Evolutionary conservation across 2,113 vertebrate genomes (phyloP).

Genomic region (Tylochromis polylepis): DNA sequence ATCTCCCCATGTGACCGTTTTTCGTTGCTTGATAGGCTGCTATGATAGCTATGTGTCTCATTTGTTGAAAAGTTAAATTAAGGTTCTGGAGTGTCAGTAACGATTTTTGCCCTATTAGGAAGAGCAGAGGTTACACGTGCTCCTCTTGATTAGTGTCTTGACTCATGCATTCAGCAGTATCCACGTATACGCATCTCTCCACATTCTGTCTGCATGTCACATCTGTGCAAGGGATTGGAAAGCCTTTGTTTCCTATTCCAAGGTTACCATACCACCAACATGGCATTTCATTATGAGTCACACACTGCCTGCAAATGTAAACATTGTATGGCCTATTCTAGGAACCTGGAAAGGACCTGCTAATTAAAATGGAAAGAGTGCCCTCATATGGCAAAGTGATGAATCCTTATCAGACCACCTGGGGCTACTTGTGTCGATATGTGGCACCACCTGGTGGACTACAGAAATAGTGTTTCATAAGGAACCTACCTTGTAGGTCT

Average conservation of each 20-base stretch:
- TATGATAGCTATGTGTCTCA: conserved; percentile 22
- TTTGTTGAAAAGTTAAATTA: conserved; percentile 62
- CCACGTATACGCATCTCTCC: background rate
- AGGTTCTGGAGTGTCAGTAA: conserved; percentile 40
- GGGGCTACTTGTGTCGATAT: background rate
- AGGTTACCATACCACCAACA: background rate
- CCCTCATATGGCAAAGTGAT: conserved; percentile 29
- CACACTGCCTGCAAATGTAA: background rate
- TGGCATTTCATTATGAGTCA: background rate
- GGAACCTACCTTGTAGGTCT: background rate
- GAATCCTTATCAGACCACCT: background rate
- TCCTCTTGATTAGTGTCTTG: background rate
- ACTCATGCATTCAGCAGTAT: background rate
- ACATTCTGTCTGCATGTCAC: background rate
- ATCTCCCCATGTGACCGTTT: background rate
- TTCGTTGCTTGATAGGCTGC: background rate
- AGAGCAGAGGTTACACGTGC: background rate
- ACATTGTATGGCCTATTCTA: background rate
- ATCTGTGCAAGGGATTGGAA: background rate
- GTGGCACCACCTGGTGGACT: conserved; percentile 63
- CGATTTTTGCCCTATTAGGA: conserved; percentile 28
- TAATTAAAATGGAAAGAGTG: conserved; percentile 19
- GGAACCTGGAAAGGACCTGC: background rate
- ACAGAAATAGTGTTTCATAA: background rate
- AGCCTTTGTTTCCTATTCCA: background rate